Base-by-base conservation (phyloP, 2,888 invertebrate species). In the Scrobipalpa atriplicella region DNA sequence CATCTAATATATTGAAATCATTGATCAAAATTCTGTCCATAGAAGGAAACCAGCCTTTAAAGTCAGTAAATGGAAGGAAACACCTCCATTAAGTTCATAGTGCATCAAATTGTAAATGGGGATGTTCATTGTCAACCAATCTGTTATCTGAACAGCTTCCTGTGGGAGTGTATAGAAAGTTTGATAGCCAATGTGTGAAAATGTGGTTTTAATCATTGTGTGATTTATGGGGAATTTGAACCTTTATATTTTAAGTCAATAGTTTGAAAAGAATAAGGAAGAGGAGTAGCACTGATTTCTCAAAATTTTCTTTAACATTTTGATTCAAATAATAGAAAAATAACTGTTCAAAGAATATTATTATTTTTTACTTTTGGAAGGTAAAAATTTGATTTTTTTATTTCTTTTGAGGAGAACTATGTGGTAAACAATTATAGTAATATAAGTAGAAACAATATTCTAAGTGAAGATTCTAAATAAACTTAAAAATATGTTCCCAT, bases 131-230 rank as follows among this genome's bases (percentile, higher is more conserved):
- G 82, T 85, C 83, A 79, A 74, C 72, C 69, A 69, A 70, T 76
- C 67, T 81, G 76, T 81, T 85, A 85, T 85, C 86, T 77, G 65
- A 71, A 70, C 69, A 64, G 76, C 75, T 82, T 85, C 84, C 86
- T 83, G 83, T 67, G 29, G 52, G 47, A 16, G 62, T 62, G 56
- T 66, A 43, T 62, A 62, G 66, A 66, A 54, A 66, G 47, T 47
- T 47, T 47, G 62, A 63, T 66, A 62, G n/a, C 11, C 2, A 10
- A 52, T 13, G 21, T 19, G 13, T 56, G 29, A 29, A 29, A 29
- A 41, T 41, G 21, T 18, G 8, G 21, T 9, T 21, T 21, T 21
- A 21, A 29, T 56, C 6, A 21, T 56, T 56, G 21, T 19, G 1
- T 21, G 11, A 13, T 21, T 56, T 21, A 21, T 21, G 11, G 29